Conservation (phyloP, 2,888 invertebrate species). For the Marasmarcha lunaedactyla region DNA sequence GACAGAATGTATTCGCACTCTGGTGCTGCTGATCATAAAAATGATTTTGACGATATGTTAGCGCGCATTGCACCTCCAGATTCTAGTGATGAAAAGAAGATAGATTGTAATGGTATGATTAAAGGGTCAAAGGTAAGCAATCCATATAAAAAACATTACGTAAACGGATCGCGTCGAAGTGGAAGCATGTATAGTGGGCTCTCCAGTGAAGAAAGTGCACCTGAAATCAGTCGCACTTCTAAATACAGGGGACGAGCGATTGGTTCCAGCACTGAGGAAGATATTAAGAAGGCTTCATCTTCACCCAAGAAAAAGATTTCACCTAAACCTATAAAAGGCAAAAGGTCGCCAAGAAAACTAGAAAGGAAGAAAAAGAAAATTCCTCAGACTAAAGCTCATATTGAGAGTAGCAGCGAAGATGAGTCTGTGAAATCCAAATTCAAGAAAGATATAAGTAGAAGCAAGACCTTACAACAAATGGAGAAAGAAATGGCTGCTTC, state of each 20-base stretch:
- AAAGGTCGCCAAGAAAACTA: constrained; percentile 48
- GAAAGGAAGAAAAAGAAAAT: constrained; percentile 65
- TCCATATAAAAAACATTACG: constrained; percentile 81
- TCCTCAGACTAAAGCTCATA: constrained; percentile 53
- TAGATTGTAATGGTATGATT: constrained; percentile 77
- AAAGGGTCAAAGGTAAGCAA: constrained; percentile 66
- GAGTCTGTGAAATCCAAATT: constrained; percentile 47
- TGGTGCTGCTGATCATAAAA: constrained; percentile 74
- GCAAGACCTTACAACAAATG: constrained; percentile 77
- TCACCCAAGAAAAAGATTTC: constrained; percentile 62
- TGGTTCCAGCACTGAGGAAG: constrained; percentile 72
- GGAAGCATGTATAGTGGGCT: constrained; percentile 75
- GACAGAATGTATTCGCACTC: constrained; percentile 86
- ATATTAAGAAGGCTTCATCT: constrained; percentile 47
- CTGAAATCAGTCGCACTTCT: constrained; percentile 38
- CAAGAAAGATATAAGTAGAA: constrained; percentile 61
- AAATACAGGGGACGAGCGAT: constrained; percentile 45
- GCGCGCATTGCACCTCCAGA: constrained; percentile 76
- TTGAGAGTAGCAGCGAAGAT: constrained; percentile 75
- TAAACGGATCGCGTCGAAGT: constrained; percentile 79
- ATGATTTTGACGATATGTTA: constrained; percentile 76
- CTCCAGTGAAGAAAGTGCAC: constrained; percentile 61
- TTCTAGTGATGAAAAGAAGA: constrained; percentile 73
- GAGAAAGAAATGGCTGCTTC: constrained; percentile 77
- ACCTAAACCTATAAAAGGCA: constrained; percentile 43